phyloP scores from a whole-genome alignment of 2,888 invertebrate species.

The Brenthis daphne region DNA sequence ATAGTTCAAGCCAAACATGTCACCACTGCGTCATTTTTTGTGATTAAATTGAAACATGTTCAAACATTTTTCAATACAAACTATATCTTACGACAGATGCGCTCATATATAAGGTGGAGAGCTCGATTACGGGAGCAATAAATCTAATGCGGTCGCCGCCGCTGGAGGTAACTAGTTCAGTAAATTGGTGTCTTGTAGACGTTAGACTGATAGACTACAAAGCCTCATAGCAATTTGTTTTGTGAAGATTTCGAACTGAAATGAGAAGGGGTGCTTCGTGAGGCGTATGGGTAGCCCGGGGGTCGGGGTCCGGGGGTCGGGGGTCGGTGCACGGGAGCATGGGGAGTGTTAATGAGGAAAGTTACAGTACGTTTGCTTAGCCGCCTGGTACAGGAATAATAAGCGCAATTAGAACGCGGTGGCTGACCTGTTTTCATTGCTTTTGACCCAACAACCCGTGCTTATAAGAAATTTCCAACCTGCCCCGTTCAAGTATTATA shows the following conservation, averaged over 20 bases:
- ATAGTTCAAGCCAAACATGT: background rate
- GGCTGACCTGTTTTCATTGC: conserved; percentile 27
- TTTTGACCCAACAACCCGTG: conserved; percentile 18
- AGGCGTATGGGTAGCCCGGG: background rate
- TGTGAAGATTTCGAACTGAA: background rate
- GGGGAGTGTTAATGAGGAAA: conserved; percentile 21
- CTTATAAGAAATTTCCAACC: conserved; percentile 14
- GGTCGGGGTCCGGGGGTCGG: background rate
- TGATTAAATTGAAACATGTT: background rate
- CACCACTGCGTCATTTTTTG: background rate
- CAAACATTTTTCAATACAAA: conserved; percentile 2
- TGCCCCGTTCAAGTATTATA: conserved; percentile 15
- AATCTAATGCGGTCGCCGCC: conserved; percentile 8
- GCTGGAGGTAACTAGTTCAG: conserved; percentile 12
- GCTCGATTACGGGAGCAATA: conserved; percentile 6
- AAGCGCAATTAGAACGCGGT: conserved; percentile 27
- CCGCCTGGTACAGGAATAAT: conserved; percentile 22
- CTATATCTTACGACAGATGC: background rate
- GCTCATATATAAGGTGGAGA: conserved; percentile 7
- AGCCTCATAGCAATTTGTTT: background rate
- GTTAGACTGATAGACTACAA: conserved; percentile 5
- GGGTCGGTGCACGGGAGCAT: background rate
- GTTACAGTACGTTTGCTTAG: conserved; percentile 24
- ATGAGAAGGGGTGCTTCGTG: background rate
- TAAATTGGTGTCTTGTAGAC: background rate